phyloP scores from a whole-genome alignment of 2,888 invertebrate species.

The Sturmia bella region DNA sequence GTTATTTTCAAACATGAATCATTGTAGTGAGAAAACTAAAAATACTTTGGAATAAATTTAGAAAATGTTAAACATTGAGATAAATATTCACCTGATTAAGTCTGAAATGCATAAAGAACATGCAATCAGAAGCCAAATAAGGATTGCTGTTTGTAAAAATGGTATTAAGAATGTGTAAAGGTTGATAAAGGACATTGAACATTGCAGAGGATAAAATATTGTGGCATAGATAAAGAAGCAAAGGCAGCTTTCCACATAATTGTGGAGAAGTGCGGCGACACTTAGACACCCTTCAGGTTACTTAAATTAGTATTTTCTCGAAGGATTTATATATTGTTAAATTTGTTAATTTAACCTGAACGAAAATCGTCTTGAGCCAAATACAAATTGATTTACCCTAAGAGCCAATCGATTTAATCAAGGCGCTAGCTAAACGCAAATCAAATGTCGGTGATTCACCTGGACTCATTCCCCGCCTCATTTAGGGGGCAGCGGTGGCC shows the following conservation, averaged over 20 bases:
- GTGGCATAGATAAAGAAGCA: background rate
- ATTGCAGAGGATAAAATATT: background rate
- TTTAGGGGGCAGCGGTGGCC: too few relatives aligned
- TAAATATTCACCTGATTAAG: constrained; percentile 35
- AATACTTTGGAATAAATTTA: constrained; percentile 20
- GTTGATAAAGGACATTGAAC: background rate
- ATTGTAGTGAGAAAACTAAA: constrained; percentile 10
- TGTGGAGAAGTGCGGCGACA: too few relatives aligned
- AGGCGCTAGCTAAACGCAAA: too few relatives aligned
- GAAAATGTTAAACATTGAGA: constrained; percentile 9
- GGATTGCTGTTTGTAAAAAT: background rate
- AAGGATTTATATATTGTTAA: too few relatives aligned
- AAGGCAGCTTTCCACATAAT: background rate
- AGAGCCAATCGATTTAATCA: too few relatives aligned
- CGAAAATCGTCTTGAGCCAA: too few relatives aligned
- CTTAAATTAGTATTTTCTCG: too few relatives aligned
- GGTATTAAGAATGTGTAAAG: constrained; percentile 6
- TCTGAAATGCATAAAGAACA: constrained; percentile 25
- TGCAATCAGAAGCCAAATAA: constrained; percentile 23
- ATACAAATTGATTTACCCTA: too few relatives aligned
- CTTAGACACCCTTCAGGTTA: too few relatives aligned
- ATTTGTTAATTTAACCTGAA: too few relatives aligned
- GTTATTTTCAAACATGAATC: constrained; percentile 19
- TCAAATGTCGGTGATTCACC: too few relatives aligned
- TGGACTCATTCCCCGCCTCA: too few relatives aligned